Percentiles rank a stretch among this genome's conserved stretches.
phyloP scores from a whole-genome alignment of 2,888 invertebrate species.

The Pilophorus perplexus region DNA sequence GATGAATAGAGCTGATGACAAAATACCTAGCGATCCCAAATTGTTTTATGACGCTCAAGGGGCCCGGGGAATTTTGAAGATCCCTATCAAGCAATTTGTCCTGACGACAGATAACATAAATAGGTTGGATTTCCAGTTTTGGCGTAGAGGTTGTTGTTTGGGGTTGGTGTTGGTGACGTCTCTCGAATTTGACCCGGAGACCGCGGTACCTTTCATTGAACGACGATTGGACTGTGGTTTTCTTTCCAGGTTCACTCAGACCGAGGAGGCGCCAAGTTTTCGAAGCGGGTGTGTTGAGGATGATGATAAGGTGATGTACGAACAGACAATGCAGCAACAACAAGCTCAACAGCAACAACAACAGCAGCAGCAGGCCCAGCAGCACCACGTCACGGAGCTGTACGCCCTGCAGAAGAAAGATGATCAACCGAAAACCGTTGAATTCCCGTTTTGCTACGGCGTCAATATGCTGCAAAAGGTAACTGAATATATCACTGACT shows the following conservation, averaged over 20 bases:
- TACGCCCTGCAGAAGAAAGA: conserved; percentile 48
- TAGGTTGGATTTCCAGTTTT: conserved; percentile 37
- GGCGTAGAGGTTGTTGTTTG: neutral
- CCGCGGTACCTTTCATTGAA: no score
- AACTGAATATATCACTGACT: neutral
- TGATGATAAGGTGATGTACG: conserved; percentile 48
- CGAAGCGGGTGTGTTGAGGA: conserved; percentile 43
- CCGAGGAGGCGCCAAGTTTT: conserved; percentile 44
- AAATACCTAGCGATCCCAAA: conserved; percentile 38
- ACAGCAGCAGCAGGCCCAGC: conserved; percentile 45
- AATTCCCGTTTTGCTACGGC: conserved; percentile 57
- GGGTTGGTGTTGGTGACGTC: neutral
- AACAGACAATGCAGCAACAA: conserved; percentile 46
- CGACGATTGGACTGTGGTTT: neutral
- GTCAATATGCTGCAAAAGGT: conserved; percentile 57
- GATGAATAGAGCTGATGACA: conserved; percentile 45
- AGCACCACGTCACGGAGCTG: conserved; percentile 47
- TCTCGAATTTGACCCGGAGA: no score
- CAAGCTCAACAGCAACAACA: conserved; percentile 44
- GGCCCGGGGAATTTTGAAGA: conserved; percentile 42
- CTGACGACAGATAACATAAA: conserved; percentile 39
- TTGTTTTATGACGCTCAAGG: conserved; percentile 43
- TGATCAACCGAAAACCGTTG: conserved; percentile 52
- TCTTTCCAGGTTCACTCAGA: conserved; percentile 47
- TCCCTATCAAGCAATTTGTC: conserved; percentile 44